These are phyloP conservation scores for Onychostruthus taczanowskii DNA, from an alignment of 2,113 vertebrate species.

Conservation along the genomic window DNA sequence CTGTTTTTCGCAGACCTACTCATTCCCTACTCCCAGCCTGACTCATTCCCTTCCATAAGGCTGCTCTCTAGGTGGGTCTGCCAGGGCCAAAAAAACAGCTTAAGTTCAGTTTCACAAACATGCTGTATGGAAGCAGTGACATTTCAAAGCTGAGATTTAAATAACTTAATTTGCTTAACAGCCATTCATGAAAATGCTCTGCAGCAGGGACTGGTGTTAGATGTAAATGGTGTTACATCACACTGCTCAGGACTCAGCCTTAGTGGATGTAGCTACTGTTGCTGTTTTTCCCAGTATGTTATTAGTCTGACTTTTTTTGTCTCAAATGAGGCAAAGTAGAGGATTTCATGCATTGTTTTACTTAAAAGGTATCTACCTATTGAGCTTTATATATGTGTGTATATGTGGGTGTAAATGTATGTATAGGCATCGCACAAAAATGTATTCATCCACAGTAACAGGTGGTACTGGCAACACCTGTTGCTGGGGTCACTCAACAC, in stretches of 20 bases:
- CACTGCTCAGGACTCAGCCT: neutral
- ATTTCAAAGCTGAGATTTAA: slow-evolving; percentile 3
- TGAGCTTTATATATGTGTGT: neutral
- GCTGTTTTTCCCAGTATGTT: neutral
- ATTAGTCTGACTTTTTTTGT: neutral
- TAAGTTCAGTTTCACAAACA: neutral
- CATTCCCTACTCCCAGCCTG: neutral
- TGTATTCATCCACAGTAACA: slow-evolving; percentile 33
- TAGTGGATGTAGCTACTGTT: neutral
- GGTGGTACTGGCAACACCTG: slow-evolving; percentile 58
- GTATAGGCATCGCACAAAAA: neutral
- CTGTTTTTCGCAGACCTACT: neutral
- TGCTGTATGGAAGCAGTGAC: neutral
- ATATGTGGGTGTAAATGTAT: neutral
- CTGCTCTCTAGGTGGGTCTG: neutral
- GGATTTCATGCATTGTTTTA: neutral
- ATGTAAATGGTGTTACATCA: neutral
- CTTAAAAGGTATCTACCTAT: neutral
- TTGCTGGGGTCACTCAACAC: slow-evolving; percentile 52
- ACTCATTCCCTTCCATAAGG: neutral
- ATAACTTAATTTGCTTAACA: neutral
- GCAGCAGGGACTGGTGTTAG: neutral
- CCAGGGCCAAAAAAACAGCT: neutral
- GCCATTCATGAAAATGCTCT: neutral
- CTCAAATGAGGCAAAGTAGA: neutral